A percentile compares a stretch with the other conserved stretches of the same genome.
Evolutionary conservation across 2,797 vertebrate species (phyloP).

Genomic region (Eutrigla gurnardus): DNA sequence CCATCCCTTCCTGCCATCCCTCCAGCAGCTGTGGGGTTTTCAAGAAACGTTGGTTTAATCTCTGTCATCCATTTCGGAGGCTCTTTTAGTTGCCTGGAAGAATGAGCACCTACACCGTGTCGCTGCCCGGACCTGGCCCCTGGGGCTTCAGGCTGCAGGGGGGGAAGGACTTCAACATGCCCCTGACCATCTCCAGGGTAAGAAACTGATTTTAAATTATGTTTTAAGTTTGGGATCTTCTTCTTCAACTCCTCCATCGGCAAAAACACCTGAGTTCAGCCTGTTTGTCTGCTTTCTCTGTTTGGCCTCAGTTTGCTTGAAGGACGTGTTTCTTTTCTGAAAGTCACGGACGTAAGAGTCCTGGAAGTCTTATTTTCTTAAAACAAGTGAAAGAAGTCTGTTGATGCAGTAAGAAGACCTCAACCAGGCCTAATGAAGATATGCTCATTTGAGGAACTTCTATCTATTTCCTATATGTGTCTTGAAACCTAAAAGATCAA

Average conservation of each 20-base stretch:
- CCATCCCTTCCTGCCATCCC: constrained; percentile 20
- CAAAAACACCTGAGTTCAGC: neutral
- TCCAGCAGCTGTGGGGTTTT: constrained; percentile 30
- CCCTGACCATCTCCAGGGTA: constrained; percentile 95
- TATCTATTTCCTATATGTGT: neutral
- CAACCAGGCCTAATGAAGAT: neutral
- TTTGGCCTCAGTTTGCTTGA: neutral
- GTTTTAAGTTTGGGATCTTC: neutral
- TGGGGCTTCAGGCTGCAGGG: constrained; percentile 98
- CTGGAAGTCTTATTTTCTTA: neutral
- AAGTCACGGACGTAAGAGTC: neutral
- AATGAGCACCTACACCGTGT: constrained; percentile 93
- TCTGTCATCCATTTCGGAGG: neutral
- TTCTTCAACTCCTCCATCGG: neutral
- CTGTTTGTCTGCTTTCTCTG: neutral
- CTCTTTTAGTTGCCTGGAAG: constrained; percentile 51
- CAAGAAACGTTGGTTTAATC: constrained; percentile 1
- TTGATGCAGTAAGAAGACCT: neutral
- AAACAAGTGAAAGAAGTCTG: neutral
- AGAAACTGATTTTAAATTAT: constrained; percentile 12
- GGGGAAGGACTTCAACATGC: constrained; percentile 99
- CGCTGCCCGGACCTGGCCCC: constrained; percentile 91
- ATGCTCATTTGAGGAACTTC: neutral
- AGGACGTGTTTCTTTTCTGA: neutral
- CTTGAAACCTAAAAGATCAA: neutral